phyloP scores from a whole-genome alignment of 2,888 invertebrate species.

The Nymphalis c-album region DNA sequence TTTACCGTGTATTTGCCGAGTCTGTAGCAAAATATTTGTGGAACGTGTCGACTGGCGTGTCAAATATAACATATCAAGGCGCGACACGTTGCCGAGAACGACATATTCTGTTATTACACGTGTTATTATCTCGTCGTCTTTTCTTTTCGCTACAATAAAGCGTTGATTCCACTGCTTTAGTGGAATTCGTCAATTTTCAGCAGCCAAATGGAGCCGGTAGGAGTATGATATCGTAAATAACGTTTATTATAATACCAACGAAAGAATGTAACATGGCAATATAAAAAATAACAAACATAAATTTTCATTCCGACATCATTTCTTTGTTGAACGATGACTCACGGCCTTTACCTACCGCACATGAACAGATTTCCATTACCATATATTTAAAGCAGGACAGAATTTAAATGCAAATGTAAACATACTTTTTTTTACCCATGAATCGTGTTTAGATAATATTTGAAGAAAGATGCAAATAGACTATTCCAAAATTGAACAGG shows the following conservation, averaged over 20 bases:
- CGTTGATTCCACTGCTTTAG: slow-evolving; percentile 69
- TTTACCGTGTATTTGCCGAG: slow-evolving; percentile 73
- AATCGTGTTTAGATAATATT: slow-evolving; percentile 53
- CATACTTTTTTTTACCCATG: slow-evolving; percentile 36
- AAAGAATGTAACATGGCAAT: neutral
- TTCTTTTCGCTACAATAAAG: slow-evolving; percentile 74
- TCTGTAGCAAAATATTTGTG: slow-evolving; percentile 77
- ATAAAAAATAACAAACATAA: slow-evolving; percentile 12
- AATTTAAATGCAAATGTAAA: slow-evolving; percentile 39
- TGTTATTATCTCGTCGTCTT: slow-evolving; percentile 69
- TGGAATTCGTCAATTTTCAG: slow-evolving; percentile 55
- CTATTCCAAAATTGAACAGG: slow-evolving; percentile 65
- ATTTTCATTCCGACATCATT: slow-evolving; percentile 11
- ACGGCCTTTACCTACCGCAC: slow-evolving; percentile 23
- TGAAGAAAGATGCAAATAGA: slow-evolving; percentile 68
- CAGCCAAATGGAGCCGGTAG: slow-evolving; percentile 60
- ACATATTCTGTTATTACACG: slow-evolving; percentile 73
- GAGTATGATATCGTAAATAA: slow-evolving; percentile 58
- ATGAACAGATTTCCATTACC: slow-evolving; percentile 31
- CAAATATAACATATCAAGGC: slow-evolving; percentile 75
- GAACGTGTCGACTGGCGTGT: slow-evolving; percentile 76
- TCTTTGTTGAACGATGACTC: slow-evolving; percentile 26
- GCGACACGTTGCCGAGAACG: slow-evolving; percentile 67
- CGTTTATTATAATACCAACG: slow-evolving; percentile 44
- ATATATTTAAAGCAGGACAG: slow-evolving; percentile 32